phyloP scores from a whole-genome alignment of 2,888 invertebrate genomes.

The Doris montereyensis region DNA sequence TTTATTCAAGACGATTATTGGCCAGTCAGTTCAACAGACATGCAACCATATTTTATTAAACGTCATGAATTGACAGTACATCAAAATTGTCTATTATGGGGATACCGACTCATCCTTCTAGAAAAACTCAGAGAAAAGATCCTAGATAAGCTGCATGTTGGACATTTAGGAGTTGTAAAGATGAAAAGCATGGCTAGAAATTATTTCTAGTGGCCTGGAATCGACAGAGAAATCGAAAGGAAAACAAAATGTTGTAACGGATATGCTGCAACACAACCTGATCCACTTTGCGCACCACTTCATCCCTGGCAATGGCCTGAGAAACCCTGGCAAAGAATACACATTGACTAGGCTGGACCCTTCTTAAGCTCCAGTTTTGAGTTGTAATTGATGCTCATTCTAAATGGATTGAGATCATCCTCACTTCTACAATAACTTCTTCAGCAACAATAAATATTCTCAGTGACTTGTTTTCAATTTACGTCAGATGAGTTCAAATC shows the following conservation, averaged over 20 bases:
- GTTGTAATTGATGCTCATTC: background rate
- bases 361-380: background rate
- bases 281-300: conserved; percentile 47
- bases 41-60: conserved; percentile 14
- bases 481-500: conserved; percentile 43
- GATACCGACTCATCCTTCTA: background rate
- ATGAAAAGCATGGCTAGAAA: conserved; percentile 50
- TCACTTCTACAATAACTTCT: conserved; percentile 1
- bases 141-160: background rate
- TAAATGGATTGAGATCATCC: background rate
- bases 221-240: conserved; percentile 24
- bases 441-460: conserved; percentile 12
- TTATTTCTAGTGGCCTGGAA: conserved; percentile 41
- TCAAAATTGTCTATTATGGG: conserved; percentile 44
- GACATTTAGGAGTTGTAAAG: conserved; percentile 47
- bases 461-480: conserved; percentile 12
- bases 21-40: background rate
- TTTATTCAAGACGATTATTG: conserved; percentile 8
- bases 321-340: conserved; percentile 49
- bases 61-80: conserved; percentile 39
- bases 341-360: background rate
- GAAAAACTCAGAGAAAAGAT: background rate
- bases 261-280: conserved; percentile 45
- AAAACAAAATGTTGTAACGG: background rate
- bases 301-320: conserved; percentile 55